phyloP scores from a whole-genome alignment of 92 coral and sea anemone species.

The Galaxea fascicularis region DNA sequence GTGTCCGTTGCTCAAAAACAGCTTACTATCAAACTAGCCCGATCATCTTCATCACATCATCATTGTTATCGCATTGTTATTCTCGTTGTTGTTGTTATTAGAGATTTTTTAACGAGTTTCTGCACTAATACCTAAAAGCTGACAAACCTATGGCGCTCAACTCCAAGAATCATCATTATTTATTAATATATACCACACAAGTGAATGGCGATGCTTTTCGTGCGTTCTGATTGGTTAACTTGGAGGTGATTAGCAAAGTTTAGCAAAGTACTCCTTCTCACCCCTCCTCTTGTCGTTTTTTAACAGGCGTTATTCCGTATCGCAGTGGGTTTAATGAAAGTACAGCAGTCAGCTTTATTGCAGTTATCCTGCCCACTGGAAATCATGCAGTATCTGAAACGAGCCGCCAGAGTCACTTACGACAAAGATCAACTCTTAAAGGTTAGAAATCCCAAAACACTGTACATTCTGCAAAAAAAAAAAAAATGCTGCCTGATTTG shows the following conservation, averaged over 20 bases:
- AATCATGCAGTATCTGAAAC: conserved; percentile 89
- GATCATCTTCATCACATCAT: too few relatives aligned
- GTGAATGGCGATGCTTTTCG: neutral
- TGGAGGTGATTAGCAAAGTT: too few relatives aligned
- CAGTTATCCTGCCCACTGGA: conserved; percentile 86
- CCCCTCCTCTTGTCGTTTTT: neutral
- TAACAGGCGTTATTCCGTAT: conserved; percentile 81
- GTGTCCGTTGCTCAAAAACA: too few relatives aligned
- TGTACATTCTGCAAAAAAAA: neutral
- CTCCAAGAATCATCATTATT: too few relatives aligned
- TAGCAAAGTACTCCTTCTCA: neutral
- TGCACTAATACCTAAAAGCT: too few relatives aligned
- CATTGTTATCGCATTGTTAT: too few relatives aligned
- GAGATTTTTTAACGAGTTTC: too few relatives aligned
- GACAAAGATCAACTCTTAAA: conserved; percentile 85
- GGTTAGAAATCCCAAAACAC: conserved; percentile 32
- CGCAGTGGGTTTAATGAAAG: conserved; percentile 80
- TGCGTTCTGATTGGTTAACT: neutral
- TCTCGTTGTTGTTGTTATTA: too few relatives aligned
- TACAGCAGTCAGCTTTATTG: conserved; percentile 73
- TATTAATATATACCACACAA: too few relatives aligned
- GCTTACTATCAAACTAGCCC: too few relatives aligned
- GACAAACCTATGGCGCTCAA: too few relatives aligned
- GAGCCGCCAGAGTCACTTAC: conserved; percentile 86
- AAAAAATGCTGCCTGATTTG: neutral